phyloP scores from a whole-genome alignment of 2,888 invertebrate genomes.

The Hedychridium roseum region DNA sequence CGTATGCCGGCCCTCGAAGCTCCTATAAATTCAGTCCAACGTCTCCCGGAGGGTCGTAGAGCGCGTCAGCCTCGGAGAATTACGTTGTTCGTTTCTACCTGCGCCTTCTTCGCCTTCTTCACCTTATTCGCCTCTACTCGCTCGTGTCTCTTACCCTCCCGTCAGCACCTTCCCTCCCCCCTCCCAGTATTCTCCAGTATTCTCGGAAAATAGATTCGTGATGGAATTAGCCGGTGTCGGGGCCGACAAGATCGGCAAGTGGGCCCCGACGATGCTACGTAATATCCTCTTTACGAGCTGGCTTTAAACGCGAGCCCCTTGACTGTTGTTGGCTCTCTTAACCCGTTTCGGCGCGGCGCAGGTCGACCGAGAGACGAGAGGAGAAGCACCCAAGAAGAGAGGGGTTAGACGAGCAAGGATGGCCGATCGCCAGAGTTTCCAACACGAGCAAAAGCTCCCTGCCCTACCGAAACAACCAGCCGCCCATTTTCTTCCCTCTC shows the following conservation, averaged over 20 bases:
- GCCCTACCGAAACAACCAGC: slow-evolving; percentile 14
- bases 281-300: slow-evolving; percentile 43
- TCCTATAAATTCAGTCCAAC: slow-evolving; percentile 50
- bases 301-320: slow-evolving; percentile 42
- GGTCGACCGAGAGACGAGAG: not conserved
- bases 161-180: too few relatives aligned
- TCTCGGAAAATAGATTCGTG: too few relatives aligned
- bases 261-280: slow-evolving; percentile 34
- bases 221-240: slow-evolving; percentile 13
- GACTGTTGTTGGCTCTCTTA: slow-evolving; percentile 46
- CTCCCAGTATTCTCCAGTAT: slow-evolving; percentile 7
- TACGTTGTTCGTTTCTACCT: slow-evolving; percentile 21
- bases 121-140: too few relatives aligned
- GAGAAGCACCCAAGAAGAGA: slow-evolving; percentile 48
- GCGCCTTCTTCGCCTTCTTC: too few relatives aligned
- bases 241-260: slow-evolving; percentile 16
- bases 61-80: slow-evolving; percentile 19
- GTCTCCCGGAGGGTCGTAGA: slow-evolving; percentile 26
- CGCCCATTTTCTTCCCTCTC: not conserved
- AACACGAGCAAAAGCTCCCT: slow-evolving; percentile 26
- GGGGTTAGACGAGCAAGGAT: slow-evolving; percentile 24
- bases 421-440: slow-evolving; percentile 36
- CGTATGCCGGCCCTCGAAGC: slow-evolving; percentile 41
- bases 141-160: not conserved
- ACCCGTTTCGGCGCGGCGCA: slow-evolving; percentile 45